Conservation (phyloP, 2,888 invertebrate species). For the Meteorus colon region DNA sequence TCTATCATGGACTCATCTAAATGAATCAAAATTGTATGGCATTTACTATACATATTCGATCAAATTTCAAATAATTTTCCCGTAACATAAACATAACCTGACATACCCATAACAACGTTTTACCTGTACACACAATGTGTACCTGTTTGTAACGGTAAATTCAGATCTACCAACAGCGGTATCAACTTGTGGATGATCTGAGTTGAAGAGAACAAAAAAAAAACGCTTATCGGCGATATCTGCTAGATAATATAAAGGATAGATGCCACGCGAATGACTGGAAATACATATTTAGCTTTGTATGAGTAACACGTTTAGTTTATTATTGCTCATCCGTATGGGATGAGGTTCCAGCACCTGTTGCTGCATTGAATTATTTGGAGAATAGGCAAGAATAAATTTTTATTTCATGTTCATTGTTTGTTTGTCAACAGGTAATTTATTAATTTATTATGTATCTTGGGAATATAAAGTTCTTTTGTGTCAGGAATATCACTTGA, state of each 20-base stretch:
- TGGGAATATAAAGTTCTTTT: not conserved
- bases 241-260: not conserved
- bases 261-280: not conserved
- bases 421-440: not conserved
- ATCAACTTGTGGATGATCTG: not conserved
- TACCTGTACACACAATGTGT: not conserved
- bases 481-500: not conserved
- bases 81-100: not conserved
- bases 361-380: not conserved
- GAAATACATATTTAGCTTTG: not conserved
- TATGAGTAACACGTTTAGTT: not conserved
- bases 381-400: not conserved
- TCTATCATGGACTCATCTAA: not conserved
- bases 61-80: not conserved
- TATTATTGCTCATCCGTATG: not conserved
- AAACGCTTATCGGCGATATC: not conserved
- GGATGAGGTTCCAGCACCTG: conserved; percentile 1
- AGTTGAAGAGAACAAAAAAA: not conserved
- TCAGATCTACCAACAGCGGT: not conserved
- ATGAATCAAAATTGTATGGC: not conserved
- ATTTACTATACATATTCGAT: not conserved
- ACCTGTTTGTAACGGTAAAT: conserved; percentile 15
- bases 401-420: not conserved
- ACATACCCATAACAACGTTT: not conserved
- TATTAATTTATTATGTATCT: not conserved